A percentile compares a stretch with the other conserved stretches of the same genome.
Conservation (phyloP, 2,113 vertebrate genomes). For the Romanogobio albipinnatus region DNA sequence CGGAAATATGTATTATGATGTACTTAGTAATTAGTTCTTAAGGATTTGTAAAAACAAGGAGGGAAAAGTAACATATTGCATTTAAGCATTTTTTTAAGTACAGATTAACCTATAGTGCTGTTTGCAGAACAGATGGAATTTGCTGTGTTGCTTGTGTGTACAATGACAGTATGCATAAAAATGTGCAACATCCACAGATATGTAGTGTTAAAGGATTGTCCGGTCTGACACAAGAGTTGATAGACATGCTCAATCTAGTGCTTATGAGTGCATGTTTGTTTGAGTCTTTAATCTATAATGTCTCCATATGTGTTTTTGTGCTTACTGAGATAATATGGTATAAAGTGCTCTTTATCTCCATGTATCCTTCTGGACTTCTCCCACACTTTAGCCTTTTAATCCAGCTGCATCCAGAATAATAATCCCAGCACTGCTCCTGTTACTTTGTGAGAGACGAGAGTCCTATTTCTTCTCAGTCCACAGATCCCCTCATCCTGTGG, state of each 20-base stretch:
- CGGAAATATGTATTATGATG: background rate
- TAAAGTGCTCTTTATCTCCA: constrained; percentile 25
- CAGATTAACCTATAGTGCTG: constrained; percentile 17
- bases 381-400: background rate
- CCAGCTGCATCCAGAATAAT: constrained; percentile 17
- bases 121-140: constrained; percentile 15
- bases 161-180: background rate
- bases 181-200: background rate
- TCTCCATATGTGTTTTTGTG: constrained; percentile 34
- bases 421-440: background rate
- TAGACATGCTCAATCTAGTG: background rate
- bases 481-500: background rate
- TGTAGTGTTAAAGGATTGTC: constrained; percentile 12
- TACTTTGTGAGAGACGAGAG: background rate
- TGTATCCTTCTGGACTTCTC: constrained; percentile 4
- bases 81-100: constrained; percentile 20
- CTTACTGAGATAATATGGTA: constrained; percentile 27
- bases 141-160: background rate
- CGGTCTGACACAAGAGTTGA: background rate
- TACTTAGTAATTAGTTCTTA: constrained; percentile 11
- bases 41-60: background rate
- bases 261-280: constrained; percentile 26
- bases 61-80: constrained; percentile 15
- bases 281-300: constrained; percentile 30
- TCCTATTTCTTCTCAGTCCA: background rate